A percentile compares a stretch with the other conserved stretches of the same genome.
phyloP scores from a whole-genome alignment of 2,888 invertebrate genomes.

The Copidosoma aretas region DNA sequence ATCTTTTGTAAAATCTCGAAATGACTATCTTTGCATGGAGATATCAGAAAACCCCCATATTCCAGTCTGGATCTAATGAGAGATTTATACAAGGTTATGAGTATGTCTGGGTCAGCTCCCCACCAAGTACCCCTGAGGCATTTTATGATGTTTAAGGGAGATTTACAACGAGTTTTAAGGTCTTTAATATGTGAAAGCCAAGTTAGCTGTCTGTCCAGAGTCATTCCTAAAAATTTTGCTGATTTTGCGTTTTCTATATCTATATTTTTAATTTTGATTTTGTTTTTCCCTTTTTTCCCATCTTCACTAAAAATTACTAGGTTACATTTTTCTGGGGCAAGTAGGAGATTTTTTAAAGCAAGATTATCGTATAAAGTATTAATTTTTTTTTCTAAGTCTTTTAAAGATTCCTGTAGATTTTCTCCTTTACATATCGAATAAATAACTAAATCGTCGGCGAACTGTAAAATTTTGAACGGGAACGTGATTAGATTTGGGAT shows the following conservation, averaged over 20 bases:
- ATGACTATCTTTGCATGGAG: constrained; percentile 5
- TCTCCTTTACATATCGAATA: no score
- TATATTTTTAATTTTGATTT: not conserved
- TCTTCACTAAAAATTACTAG: not conserved
- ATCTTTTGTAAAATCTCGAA: constrained; percentile 31
- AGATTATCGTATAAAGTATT: not conserved
- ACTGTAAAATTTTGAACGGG: not conserved
- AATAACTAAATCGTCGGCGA: not conserved
- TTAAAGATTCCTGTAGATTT: no score
- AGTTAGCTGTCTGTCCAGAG: no score
- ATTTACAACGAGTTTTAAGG: constrained; percentile 22
- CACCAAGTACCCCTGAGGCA: constrained; percentile 37
- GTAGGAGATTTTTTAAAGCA: not conserved
- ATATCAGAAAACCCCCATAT: constrained; percentile 37
- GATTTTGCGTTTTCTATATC: not conserved
- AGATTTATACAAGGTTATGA: constrained; percentile 30
- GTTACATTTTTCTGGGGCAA: not conserved
- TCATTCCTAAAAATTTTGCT: constrained; percentile 7
- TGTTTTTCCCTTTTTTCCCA: not conserved
- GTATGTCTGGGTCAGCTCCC: constrained; percentile 34
- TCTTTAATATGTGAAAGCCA: constrained; percentile 26
- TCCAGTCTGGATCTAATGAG: constrained; percentile 37
- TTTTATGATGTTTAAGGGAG: constrained; percentile 23
- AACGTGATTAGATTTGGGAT: not conserved
- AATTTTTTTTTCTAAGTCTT: no score